Base-by-base conservation (phyloP, 2,113 vertebrate genomes). In the Mobula birostris region DNA sequence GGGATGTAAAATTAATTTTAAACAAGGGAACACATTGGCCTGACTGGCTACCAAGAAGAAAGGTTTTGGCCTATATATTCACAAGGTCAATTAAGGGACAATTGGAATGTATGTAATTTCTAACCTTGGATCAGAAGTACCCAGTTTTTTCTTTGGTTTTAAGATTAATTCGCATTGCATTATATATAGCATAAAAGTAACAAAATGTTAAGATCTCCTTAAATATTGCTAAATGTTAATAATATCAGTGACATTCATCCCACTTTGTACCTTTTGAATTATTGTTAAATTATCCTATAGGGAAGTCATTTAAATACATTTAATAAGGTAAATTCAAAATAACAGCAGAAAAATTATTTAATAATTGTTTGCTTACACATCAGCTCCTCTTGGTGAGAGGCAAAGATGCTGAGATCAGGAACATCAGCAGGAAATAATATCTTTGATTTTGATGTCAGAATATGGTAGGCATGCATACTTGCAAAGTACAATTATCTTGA, bases 1-100 rank as follows among this genome's bases (percentile, higher is more conserved):
- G 61, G 58, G 14, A 90, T 17, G 85, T 32, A 90, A 29, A 66
- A 90, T 90, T 90, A 90, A 90, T 66, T 63, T 66, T 90, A 66
- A 79, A 63, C n/a, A 90, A 90, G 85, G 14, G 58, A 66, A 32
- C 58, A 17, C 27, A n/a, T 63, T 66, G 5, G 85, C 61, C n/a
- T 90, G 85, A 58, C 61, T 58, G 6, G 27, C 48, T 85, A 85
- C 11, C 82, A 85, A 61, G 21, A 7, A 58, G 58, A 48, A 85
- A 85, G 82, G 21, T 85, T 83, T 27, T 48, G 58, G 82, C 48
- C n/a, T 58, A 24, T 83, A 56, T 4, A 61, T 2, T 58, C 27
- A 7, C 29, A 56, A 83, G 40, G 24, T 29, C 48, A 58, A 58
- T 27, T 85, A 85, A 56, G 29, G 29, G 61, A 36, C 85, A 66